phyloP scores from a whole-genome alignment of 2,797 vertebrate genomes.

The Poeciliopsis paucimaculata region DNA sequence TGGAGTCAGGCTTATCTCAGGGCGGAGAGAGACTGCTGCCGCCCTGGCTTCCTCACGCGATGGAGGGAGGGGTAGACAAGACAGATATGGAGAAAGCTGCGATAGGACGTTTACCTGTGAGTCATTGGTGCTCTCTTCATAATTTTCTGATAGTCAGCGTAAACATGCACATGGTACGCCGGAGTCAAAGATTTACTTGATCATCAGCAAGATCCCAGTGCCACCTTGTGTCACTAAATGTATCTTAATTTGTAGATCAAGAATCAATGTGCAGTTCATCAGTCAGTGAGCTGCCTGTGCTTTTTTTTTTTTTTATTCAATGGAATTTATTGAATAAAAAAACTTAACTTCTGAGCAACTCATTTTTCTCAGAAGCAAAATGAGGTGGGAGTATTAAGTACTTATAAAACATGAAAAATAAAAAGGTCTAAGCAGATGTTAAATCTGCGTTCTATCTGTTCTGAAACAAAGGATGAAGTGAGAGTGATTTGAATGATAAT shows the following conservation, averaged over 20 bases:
- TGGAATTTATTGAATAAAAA: conserved; percentile 19
- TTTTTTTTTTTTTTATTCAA: neutral
- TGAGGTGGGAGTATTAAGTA: conserved; percentile 11
- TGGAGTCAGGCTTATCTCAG: conserved; percentile 86
- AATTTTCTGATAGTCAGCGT: conserved; percentile 32
- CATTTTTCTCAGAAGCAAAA: neutral
- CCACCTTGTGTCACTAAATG: conserved; percentile 64
- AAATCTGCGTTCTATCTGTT: conserved; percentile 61
- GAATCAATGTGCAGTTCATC: neutral
- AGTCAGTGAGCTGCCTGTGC: conserved; percentile 14
- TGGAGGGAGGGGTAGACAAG: conserved; percentile 55
- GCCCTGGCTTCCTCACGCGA: conserved; percentile 81
- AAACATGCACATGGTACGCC: conserved; percentile 40
- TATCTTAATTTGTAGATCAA: conserved; percentile 16
- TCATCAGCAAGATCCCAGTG: conserved; percentile 60
- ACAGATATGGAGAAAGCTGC: conserved; percentile 53
- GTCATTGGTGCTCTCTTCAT: conserved; percentile 63
- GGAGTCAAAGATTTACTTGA: conserved; percentile 54
- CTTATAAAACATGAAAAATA: neutral
- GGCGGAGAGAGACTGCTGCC: conserved; percentile 75
- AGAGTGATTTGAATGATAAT: conserved; percentile 65
- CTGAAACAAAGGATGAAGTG: conserved; percentile 58
- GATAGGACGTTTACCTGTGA: conserved; percentile 75
- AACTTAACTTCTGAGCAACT: neutral
- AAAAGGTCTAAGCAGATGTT: conserved; percentile 50